Percentiles rank a stretch among this genome's conserved stretches.
Conservation (phyloP, 2,797 vertebrate species). For the Corythornis leucogaster region DNA sequence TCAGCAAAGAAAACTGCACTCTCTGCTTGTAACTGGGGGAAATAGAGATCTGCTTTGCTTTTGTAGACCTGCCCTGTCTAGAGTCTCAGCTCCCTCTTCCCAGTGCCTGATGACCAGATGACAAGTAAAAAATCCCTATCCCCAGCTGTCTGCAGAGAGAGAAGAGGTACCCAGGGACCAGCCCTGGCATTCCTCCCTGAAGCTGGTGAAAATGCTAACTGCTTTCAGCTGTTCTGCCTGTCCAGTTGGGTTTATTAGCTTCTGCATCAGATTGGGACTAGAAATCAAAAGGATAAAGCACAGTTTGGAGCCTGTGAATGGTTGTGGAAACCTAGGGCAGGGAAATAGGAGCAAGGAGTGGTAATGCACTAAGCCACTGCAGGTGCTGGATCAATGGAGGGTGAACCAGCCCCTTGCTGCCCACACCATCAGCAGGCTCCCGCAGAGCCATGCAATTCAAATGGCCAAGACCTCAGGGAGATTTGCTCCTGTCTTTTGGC, state of each 20-base stretch:
- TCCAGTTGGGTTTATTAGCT: neutral
- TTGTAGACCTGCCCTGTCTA: neutral
- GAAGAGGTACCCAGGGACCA: neutral
- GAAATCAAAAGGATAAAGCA: neutral
- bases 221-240: constrained; percentile 12
- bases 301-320: neutral
- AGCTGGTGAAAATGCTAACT: neutral
- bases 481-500: neutral
- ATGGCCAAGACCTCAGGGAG: neutral
- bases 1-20: neutral
- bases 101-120: neutral
- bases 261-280: constrained; percentile 9
- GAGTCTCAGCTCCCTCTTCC: neutral
- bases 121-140: constrained; percentile 7
- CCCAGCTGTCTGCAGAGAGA: neutral
- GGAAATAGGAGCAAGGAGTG: neutral
- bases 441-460: rapidly evolving
- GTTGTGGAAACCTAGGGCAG: neutral
- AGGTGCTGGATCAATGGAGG: neutral
- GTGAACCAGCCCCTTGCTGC: neutral
- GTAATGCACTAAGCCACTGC: neutral
- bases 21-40: neutral
- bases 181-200: neutral
- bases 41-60: neutral
- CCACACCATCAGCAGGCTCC: neutral